phyloP scores from a whole-genome alignment of 2,797 vertebrate species.

The Takifugu ocellatus region DNA sequence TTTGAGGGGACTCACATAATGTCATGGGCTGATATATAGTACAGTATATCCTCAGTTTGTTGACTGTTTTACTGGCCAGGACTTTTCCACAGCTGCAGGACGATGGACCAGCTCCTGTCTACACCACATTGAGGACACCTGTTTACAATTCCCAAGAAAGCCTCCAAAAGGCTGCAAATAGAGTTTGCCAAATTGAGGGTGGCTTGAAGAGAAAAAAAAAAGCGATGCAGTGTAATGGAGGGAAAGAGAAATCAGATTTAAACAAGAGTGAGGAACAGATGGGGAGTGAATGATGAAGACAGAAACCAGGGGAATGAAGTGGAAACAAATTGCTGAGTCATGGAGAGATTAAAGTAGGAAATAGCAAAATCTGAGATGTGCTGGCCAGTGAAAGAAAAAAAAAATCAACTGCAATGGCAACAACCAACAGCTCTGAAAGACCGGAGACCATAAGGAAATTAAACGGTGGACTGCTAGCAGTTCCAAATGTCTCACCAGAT shows the following conservation, averaged over 20 bases:
- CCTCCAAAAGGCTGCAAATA: slow-evolving; percentile 25
- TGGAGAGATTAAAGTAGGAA: slow-evolving; percentile 11
- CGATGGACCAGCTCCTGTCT: slow-evolving; percentile 36
- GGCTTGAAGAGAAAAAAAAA: slow-evolving; percentile 16
- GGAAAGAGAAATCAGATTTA: slow-evolving; percentile 12
- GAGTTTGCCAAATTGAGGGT: slow-evolving; percentile 30
- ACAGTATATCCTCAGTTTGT: slow-evolving; percentile 15
- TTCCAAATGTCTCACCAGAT: slow-evolving; percentile 70
- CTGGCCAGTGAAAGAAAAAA: slow-evolving; percentile 16
- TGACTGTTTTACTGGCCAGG: slow-evolving; percentile 34
- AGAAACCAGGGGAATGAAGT: slow-evolving; percentile 17
- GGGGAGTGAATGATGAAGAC: slow-evolving; percentile 26
- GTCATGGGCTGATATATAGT: slow-evolving; percentile 28
- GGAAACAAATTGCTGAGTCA: slow-evolving; percentile 11
- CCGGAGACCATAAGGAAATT: slow-evolving; percentile 38
- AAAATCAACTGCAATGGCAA: slow-evolving; percentile 6
- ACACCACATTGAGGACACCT: slow-evolving; percentile 43
- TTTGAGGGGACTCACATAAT: slow-evolving; percentile 28
- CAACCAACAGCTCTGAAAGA: slow-evolving; percentile 31
- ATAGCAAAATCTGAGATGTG: slow-evolving; percentile 8
- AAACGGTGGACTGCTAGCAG: slow-evolving; percentile 31
- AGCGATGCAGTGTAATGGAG: slow-evolving; percentile 20
- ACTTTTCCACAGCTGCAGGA: slow-evolving; percentile 38
- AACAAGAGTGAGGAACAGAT: slow-evolving; percentile 28
- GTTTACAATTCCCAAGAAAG: slow-evolving; percentile 50